phyloP scores from a whole-genome alignment of 1,140 invertebrate genomes.

The Pemphigus obesinymphae region DNA sequence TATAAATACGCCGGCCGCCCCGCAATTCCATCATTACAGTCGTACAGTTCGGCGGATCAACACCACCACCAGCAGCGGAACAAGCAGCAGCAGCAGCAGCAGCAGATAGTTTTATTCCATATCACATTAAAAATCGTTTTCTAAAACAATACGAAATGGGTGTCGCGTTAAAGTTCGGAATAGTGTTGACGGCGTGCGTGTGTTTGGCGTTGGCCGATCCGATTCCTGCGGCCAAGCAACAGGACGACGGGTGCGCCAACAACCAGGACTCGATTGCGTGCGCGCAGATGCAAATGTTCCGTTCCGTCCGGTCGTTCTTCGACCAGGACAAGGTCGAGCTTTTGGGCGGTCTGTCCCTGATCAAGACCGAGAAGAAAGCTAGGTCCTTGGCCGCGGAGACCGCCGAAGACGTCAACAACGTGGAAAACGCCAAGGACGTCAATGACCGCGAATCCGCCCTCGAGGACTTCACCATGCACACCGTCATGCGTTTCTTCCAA shows the following conservation, averaged over 20 bases:
- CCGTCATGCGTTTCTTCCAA: conserved; percentile 56
- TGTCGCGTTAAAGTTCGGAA: conserved; percentile 25
- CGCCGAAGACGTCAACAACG: conserved; percentile 53
- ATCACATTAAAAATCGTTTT: not conserved
- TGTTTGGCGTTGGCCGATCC: conserved; percentile 46
- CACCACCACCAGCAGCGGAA: not conserved
- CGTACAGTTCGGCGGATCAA: conserved; percentile 13
- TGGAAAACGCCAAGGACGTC: conserved; percentile 54
- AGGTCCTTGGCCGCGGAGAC: conserved; percentile 24
- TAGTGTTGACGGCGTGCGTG: conserved; percentile 40
- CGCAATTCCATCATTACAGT: not conserved
- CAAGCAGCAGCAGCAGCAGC: not conserved
- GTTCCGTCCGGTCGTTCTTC: conserved; percentile 60
- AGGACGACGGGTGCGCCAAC: conserved; percentile 47
- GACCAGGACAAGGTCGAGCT: conserved; percentile 58
- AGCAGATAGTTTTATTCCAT: not conserved
- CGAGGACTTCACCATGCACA: conserved; percentile 58
- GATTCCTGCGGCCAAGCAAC: conserved; percentile 8
- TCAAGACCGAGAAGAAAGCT: conserved; percentile 52
- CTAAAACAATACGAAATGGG: not conserved
- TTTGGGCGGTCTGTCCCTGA: conserved; percentile 57
- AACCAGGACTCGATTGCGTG: conserved; percentile 63
- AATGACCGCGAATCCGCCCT: conserved; percentile 57
- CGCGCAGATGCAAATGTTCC: conserved; percentile 60
- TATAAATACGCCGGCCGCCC: conserved; percentile 38